phyloP scores from a whole-genome alignment of 1,140 invertebrate species.

The Triops cancriformis region DNA sequence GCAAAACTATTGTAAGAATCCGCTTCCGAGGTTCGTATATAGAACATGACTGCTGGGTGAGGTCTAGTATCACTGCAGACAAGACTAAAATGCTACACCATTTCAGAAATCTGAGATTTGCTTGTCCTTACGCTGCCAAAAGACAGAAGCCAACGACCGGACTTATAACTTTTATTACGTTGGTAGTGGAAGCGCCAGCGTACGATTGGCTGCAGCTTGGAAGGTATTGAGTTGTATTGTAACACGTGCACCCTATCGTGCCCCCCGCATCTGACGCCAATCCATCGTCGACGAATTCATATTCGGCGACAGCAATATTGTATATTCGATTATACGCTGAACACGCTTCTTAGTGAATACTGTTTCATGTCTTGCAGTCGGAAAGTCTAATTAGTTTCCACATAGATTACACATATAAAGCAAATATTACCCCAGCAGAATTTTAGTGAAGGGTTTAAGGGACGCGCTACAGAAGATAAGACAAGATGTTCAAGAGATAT shows the following conservation, averaged over 20 bases:
- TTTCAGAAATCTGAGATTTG: neutral
- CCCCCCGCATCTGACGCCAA: neutral
- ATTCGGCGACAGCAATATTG: conserved; percentile 10
- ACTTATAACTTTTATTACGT: neutral
- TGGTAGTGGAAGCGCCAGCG: neutral
- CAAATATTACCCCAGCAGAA: too few relatives aligned
- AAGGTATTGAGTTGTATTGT: neutral
- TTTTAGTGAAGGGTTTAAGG: too few relatives aligned
- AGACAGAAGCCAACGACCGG: neutral
- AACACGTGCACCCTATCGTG: conserved; percentile 4
- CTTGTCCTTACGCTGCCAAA: neutral
- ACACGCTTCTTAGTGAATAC: neutral
- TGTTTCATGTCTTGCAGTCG: neutral
- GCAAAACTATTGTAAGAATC: neutral
- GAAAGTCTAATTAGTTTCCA: too few relatives aligned
- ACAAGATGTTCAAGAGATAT: too few relatives aligned
- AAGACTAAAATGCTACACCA: neutral
- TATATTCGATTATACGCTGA: neutral
- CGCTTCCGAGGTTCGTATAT: neutral
- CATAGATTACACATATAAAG: too few relatives aligned
- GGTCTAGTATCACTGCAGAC: neutral
- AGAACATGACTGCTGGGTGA: neutral
- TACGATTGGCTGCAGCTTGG: neutral
- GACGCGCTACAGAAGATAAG: too few relatives aligned
- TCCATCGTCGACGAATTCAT: neutral